Percentiles rank a stretch among this genome's conserved stretches.
Evolutionary conservation across 2,113 vertebrate species (phyloP).

Genomic region (Gyps fulvus): DNA sequence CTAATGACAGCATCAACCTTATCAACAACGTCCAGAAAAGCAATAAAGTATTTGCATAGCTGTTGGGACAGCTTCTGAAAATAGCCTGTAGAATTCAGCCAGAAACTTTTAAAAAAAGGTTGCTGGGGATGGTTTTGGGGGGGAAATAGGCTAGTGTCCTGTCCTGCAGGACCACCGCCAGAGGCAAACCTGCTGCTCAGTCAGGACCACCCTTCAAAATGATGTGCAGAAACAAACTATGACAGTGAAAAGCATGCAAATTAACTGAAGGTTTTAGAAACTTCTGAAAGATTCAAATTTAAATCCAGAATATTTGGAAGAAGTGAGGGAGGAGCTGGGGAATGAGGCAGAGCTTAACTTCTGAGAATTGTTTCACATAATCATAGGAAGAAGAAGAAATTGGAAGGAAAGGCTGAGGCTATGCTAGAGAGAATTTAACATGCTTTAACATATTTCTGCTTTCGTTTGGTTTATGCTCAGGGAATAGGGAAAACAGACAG

Average conservation of each 20-base stretch:
- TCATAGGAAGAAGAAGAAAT: background rate
- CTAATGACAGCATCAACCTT: constrained; percentile 19
- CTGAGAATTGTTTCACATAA: background rate
- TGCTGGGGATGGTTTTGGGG: background rate
- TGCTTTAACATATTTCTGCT: constrained; percentile 22
- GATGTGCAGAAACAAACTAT: background rate
- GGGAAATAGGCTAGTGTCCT: background rate
- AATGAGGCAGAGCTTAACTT: background rate
- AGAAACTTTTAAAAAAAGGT: background rate
- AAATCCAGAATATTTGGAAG: background rate
- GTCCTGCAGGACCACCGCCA: accelerated
- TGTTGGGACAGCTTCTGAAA: background rate
- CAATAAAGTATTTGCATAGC: background rate
- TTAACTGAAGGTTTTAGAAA: background rate
- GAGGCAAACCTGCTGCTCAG: background rate
- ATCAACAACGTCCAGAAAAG: constrained; percentile 1
- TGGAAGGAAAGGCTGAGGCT: background rate
- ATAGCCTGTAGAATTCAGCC: background rate
- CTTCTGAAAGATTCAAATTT: background rate
- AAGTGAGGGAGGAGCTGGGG: background rate
- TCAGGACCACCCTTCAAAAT: background rate
- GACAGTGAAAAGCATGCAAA: background rate
- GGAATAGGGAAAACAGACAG: constrained; percentile 31
- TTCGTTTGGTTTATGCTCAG: constrained; percentile 2
- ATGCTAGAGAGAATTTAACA: background rate